phyloP scores from a whole-genome alignment of 2,888 invertebrate species.

The Chaetogeoica ovagalla region DNA sequence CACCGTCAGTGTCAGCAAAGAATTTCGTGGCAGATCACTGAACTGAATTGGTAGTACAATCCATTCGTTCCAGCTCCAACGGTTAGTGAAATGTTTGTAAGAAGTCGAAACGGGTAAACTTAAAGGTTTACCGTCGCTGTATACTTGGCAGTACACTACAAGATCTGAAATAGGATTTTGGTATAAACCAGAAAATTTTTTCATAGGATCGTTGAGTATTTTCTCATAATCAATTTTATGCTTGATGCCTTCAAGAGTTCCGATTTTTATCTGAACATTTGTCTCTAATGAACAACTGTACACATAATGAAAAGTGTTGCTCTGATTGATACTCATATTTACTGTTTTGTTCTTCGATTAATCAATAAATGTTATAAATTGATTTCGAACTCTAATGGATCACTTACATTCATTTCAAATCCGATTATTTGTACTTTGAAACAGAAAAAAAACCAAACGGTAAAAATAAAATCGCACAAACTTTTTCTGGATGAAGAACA shows the following conservation, averaged over 20 bases:
- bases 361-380: not conserved
- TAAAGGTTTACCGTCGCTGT: slow-evolving; percentile 77
- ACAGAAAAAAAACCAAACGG: not conserved
- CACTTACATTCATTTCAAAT: not conserved
- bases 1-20: slow-evolving; percentile 83
- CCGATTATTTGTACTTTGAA: not conserved
- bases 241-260: slow-evolving; percentile 88
- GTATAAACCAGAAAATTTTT: slow-evolving; percentile 87
- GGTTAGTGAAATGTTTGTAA: slow-evolving; percentile 86
- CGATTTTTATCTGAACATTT: slow-evolving; percentile 91
- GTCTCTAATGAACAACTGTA: slow-evolving; percentile 89
- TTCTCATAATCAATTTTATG: slow-evolving; percentile 86
- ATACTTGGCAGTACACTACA: slow-evolving; percentile 83
- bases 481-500: too few species aligned
- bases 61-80: slow-evolving; percentile 99
- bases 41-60: slow-evolving; percentile 85
- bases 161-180: slow-evolving; percentile 84
- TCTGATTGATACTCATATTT: slow-evolving; percentile 25
- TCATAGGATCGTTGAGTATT: slow-evolving; percentile 81
- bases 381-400: not conserved
- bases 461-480: not conserved
- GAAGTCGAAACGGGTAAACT: slow-evolving; percentile 86
- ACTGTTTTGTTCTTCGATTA: not conserved
- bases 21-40: slow-evolving; percentile 86
- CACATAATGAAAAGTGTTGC: slow-evolving; percentile 75